Evolutionary conservation across 2,888 invertebrate species (phyloP).

Genomic region (Hypsopygia costalis): DNA sequence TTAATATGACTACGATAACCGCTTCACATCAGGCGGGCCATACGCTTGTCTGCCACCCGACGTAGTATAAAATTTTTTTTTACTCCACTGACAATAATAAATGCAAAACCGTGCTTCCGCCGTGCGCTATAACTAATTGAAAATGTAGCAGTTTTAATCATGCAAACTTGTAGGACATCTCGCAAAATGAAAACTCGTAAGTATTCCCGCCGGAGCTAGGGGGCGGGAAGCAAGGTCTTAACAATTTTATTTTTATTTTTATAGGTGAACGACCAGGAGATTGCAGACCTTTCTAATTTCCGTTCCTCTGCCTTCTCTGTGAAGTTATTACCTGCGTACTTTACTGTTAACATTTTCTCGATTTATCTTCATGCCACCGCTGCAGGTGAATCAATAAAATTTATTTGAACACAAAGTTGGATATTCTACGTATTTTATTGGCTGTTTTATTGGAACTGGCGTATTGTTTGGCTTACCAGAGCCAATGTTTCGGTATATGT

Average conservation of each 20-base stretch:
- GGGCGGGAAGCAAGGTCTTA: constrained; percentile 26
- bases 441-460: no score
- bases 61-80: no score
- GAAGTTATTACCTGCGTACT: constrained; percentile 47
- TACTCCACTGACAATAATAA: not conserved
- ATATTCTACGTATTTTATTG: no score
- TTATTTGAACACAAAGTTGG: not conserved
- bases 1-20: no score
- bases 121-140: not conserved
- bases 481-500: no score
- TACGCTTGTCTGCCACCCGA: no score
- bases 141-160: not conserved
- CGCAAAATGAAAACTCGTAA: not conserved
- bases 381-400: constrained; percentile 1
- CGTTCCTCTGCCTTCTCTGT: constrained; percentile 32
- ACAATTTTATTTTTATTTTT: constrained; percentile 48
- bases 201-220: not conserved
- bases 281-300: constrained; percentile 58
- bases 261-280: constrained; percentile 47
- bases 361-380: constrained; percentile 5
- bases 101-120: no score
- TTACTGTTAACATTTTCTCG: constrained; percentile 41
- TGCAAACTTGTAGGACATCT: not conserved
- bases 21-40: no score
- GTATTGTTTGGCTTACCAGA: no score